Evolutionary conservation across 64 coral and sea anemone species (phyloP).

Genomic region (Pachyseris speciosa): DNA sequence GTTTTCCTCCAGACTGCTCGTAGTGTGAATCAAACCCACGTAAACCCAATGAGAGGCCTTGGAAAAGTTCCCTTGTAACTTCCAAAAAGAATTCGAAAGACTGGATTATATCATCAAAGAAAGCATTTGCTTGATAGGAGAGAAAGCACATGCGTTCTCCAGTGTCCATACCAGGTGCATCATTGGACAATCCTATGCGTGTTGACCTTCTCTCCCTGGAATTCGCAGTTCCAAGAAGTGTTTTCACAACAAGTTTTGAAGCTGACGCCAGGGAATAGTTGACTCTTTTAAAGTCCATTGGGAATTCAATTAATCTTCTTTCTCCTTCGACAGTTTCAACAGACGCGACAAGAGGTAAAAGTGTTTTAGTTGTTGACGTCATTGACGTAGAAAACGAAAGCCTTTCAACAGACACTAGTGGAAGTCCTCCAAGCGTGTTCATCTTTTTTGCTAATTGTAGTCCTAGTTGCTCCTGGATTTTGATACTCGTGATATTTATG

Average conservation of each 20-base stretch:
- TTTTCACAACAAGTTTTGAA: not conserved
- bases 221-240: not conserved
- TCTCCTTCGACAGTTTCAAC: not conserved
- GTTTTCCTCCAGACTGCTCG: no score
- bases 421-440: not conserved
- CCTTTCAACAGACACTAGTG: not conserved
- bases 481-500: not conserved
- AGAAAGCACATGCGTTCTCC: conserved; percentile 12
- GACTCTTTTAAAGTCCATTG: conserved; percentile 18
- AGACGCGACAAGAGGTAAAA: conserved; percentile 5
- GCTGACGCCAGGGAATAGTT: conserved; percentile 11
- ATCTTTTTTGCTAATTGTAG: not conserved
- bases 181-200: not conserved
- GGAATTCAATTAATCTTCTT: conserved; percentile 8
- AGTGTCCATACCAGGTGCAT: not conserved
- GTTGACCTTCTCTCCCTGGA: conserved; percentile 2
- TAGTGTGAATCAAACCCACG: not conserved
- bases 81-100: not conserved
- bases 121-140: not conserved
- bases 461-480: not conserved
- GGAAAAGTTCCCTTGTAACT: not conserved
- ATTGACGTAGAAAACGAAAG: conserved; percentile 8
- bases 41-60: not conserved
- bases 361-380: not conserved
- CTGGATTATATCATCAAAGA: conserved; percentile 3